A percentile compares a stretch with the other conserved stretches of the same genome.
Evolutionary conservation across 2,113 vertebrate species (phyloP).

Genomic region (Pipra filicauda): DNA sequence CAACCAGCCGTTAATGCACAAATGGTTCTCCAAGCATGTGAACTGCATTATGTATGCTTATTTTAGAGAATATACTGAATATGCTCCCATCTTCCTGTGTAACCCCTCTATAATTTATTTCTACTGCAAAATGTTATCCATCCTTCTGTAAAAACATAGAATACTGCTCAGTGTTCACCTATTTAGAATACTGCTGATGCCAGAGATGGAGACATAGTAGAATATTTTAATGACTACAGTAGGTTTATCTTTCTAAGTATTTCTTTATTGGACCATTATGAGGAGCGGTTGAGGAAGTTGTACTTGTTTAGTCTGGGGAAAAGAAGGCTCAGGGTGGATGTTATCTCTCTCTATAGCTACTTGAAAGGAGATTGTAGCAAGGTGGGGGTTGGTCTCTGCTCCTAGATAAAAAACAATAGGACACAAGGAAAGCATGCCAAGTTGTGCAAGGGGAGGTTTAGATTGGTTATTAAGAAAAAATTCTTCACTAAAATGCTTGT

Average conservation of each 20-base stretch:
- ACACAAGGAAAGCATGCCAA: neutral
- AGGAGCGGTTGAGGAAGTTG: neutral
- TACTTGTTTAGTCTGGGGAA: neutral
- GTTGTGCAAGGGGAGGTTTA: neutral
- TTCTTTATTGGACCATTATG: neutral
- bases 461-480: neutral
- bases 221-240: neutral
- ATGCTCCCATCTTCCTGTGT: neutral
- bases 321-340: neutral
- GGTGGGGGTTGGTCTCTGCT: neutral
- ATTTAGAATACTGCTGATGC: neutral
- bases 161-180: neutral
- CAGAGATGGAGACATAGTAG: neutral
- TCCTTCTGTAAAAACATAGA: neutral
- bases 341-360: neutral
- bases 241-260: neutral
- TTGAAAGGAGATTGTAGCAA: neutral
- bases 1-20: neutral
- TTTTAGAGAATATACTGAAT: neutral
- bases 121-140: neutral
- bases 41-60: neutral
- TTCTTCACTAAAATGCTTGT: neutral
- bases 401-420: neutral
- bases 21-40: neutral
- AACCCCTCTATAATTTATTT: neutral